phyloP scores from a whole-genome alignment of 2,888 invertebrate genomes.

The Cremastobaeus sp. region DNA sequence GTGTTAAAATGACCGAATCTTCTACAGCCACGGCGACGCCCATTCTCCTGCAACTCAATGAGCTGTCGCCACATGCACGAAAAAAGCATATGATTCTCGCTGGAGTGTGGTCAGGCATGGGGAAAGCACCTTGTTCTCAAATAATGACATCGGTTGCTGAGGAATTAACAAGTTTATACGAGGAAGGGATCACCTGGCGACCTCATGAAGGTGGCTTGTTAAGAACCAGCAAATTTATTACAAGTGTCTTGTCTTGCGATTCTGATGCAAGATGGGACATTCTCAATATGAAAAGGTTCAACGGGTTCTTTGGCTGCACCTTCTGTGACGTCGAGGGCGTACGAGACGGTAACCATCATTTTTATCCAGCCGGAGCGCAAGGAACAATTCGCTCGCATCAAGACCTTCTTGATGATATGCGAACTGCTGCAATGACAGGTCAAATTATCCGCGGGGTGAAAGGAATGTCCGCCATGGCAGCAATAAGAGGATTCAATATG shows the following conservation, averaged over 20 bases:
- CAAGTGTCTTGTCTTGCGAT: constrained; percentile 21
- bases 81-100: constrained; percentile 13
- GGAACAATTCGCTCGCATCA: constrained; percentile 1
- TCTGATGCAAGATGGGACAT: constrained; percentile 24
- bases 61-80: constrained; percentile 19
- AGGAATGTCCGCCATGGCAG: background rate
- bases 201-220: constrained; percentile 8
- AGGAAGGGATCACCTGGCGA: constrained; percentile 8
- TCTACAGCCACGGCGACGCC: constrained; percentile 5
- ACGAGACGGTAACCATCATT: background rate
- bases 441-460: constrained; percentile 3
- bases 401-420: constrained; percentile 1
- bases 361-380: background rate
- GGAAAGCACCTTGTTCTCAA: constrained; percentile 19
- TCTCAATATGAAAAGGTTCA: constrained; percentile 15
- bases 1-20: background rate
- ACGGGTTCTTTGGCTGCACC: constrained; percentile 8
- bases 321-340: constrained; percentile 3
- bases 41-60: constrained; percentile 15
- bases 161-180: constrained; percentile 18
- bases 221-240: constrained; percentile 1
- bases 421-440: background rate
- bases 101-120: constrained; percentile 35
- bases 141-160: constrained; percentile 13
- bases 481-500: background rate